phyloP scores from a whole-genome alignment of 2,888 invertebrate species.

The Macrophya annulata region DNA sequence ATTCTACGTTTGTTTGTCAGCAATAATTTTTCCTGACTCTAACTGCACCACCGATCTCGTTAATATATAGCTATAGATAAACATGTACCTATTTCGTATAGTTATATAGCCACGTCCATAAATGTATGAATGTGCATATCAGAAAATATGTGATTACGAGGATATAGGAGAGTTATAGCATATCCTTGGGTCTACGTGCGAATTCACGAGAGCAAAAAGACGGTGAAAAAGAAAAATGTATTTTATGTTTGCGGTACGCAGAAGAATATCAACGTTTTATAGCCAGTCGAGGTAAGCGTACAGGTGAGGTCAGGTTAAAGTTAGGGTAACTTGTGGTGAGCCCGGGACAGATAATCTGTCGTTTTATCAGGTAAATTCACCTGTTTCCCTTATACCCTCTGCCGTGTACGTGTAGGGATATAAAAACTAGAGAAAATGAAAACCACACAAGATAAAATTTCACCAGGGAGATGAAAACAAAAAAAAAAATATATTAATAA shows the following conservation, averaged over 20 bases:
- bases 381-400: neutral
- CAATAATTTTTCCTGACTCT: slow-evolving; percentile 24
- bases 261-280: slow-evolving; percentile 55
- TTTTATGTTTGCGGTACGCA: slow-evolving; percentile 53
- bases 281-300: slow-evolving; percentile 14
- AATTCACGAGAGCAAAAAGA: slow-evolving; percentile 26
- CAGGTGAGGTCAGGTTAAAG: slow-evolving; percentile 44
- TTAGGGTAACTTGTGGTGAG: slow-evolving; percentile 10
- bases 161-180: slow-evolving; percentile 40
- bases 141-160: slow-evolving; percentile 47
- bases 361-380: slow-evolving; percentile 38
- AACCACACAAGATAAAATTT: slow-evolving; percentile 7
- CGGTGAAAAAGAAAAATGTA: slow-evolving; percentile 16
- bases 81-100: neutral
- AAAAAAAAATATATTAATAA: neutral
- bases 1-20: slow-evolving; percentile 29
- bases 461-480: neutral
- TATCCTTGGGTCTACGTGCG: slow-evolving; percentile 30
- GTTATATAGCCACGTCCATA: neutral
- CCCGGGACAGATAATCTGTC: slow-evolving; percentile 22
- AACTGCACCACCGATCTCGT: neutral
- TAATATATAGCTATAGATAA: neutral
- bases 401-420: neutral
- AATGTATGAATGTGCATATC: neutral
- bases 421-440: slow-evolving; percentile 5